Conservation (phyloP, 2,113 vertebrate genomes). For the Daubentonia madagascariensis region DNA sequence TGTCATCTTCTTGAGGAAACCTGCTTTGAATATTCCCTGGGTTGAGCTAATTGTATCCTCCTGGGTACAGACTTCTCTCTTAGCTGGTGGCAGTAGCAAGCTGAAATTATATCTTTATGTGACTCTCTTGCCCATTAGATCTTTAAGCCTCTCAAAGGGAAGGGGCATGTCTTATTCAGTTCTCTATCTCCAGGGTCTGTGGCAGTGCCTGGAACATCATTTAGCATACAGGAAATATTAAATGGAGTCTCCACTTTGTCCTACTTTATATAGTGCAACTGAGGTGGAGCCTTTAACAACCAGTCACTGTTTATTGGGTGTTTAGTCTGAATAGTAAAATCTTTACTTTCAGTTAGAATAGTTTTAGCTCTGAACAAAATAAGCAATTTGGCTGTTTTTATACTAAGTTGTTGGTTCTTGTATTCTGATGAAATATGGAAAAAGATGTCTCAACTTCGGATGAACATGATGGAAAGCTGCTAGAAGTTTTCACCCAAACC, state of each 20-base stretch:
- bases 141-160: not conserved
- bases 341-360: not conserved
- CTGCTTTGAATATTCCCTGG: not conserved
- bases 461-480: not conserved
- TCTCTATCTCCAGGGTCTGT: not conserved
- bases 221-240: not conserved
- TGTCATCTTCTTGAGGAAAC: not conserved
- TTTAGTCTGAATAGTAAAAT: not conserved
- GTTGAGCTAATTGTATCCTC: not conserved
- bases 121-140: not conserved
- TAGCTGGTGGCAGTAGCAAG: not conserved
- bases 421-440: not conserved
- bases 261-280: too few species aligned
- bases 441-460: not conserved
- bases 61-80: not conserved
- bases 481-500: not conserved
- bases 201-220: rapidly evolving
- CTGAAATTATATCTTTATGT: not conserved
- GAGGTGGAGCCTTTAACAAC: rapidly evolving
- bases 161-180: not conserved
- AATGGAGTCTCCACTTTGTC: not conserved
- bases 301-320: not conserved
- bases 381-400: not conserved
- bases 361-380: not conserved
- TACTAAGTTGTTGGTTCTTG: not conserved